These are phyloP conservation scores for Sarcophaga bullata DNA, from an alignment of 1,140 invertebrate genomes.

Conservation along the genomic window DNA sequence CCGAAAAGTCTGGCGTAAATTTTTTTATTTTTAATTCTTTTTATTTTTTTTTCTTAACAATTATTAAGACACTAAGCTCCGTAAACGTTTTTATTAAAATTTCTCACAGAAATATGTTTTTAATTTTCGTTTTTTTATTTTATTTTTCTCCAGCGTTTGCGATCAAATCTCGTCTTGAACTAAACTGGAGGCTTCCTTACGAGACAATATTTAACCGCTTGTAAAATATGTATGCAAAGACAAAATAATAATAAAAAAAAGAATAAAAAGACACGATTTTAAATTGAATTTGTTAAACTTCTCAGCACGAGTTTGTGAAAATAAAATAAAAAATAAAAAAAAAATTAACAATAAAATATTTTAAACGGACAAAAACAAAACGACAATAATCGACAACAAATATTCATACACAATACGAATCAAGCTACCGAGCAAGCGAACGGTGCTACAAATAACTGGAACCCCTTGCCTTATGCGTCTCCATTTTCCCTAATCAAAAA, in stretches of 20 bases:
- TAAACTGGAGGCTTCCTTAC: neutral
- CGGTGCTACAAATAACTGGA: too few species aligned
- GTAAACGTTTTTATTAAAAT: too few species aligned
- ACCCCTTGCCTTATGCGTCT: too few species aligned
- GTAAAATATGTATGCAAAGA: neutral
- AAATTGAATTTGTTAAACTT: constrained; percentile 22
- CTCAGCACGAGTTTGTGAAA: constrained; percentile 3
- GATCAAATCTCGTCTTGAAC: neutral
- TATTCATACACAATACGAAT: neutral
- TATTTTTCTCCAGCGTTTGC: neutral
- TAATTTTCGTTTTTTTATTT: too few species aligned
- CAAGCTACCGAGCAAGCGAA: too few species aligned
- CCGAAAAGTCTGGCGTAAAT: too few species aligned
- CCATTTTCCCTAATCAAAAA: too few species aligned
- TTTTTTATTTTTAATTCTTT: too few species aligned
- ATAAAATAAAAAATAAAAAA: neutral
- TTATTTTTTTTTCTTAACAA: too few species aligned
- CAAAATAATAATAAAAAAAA: neutral
- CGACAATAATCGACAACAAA: neutral
- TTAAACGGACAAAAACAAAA: constrained; percentile 14
- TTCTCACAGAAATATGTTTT: too few species aligned
- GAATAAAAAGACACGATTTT: neutral
- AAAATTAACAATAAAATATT: neutral
- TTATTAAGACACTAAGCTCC: too few species aligned
- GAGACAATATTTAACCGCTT: constrained; percentile 12